Evolutionary conservation across 2,113 vertebrate species (phyloP).

Genomic region (Aegotheles bennettii): DNA sequence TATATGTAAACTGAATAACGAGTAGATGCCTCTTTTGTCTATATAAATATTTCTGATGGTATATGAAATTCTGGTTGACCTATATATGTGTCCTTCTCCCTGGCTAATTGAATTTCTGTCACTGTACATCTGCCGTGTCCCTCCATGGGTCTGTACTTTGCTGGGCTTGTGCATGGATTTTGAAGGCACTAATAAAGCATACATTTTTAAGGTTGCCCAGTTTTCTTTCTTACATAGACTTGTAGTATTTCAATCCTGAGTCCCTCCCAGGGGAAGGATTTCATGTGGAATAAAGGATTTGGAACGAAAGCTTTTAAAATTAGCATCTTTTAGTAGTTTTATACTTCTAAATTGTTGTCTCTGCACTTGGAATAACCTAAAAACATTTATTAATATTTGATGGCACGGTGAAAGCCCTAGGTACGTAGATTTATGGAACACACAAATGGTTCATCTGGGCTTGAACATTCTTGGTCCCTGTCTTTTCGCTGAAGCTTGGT

Average conservation of each 20-base stretch:
- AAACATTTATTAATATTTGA: slow-evolving; percentile 74
- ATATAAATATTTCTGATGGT: background rate
- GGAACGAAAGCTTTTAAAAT: background rate
- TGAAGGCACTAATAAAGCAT: background rate
- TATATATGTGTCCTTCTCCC: background rate
- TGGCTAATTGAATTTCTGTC: background rate
- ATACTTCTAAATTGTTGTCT: slow-evolving; percentile 50
- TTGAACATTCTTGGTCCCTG: background rate
- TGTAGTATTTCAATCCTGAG: background rate
- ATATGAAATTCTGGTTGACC: background rate
- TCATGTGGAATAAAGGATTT: background rate
- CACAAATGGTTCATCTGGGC: background rate
- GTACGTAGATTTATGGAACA: background rate
- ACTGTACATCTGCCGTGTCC: background rate
- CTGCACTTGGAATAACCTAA: slow-evolving; percentile 66
- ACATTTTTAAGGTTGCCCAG: background rate
- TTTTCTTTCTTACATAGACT: background rate
- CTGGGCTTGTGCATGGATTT: background rate
- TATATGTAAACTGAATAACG: background rate
- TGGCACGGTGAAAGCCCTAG: slow-evolving; percentile 6
- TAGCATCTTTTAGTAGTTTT: slow-evolving; percentile 1
- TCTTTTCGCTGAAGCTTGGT: background rate
- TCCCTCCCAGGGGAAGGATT: background rate
- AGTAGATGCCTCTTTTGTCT: background rate
- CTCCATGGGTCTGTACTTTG: background rate